These are phyloP conservation scores for Sipha flava DNA, from an alignment of 1,140 invertebrate genomes.

Conservation along the genomic window DNA sequence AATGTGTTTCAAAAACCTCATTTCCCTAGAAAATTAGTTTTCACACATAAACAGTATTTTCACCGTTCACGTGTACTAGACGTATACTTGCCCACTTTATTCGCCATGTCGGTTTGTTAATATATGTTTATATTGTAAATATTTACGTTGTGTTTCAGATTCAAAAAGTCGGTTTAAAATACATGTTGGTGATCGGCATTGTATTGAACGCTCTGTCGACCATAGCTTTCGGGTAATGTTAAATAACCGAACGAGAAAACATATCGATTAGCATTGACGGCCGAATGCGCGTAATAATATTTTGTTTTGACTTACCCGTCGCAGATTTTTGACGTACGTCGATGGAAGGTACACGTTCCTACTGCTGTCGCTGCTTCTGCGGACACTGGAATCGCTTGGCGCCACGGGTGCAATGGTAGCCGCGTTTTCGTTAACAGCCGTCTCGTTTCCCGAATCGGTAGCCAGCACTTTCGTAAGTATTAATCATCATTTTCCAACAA, in stretches of 20 bases:
- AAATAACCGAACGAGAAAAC: neutral
- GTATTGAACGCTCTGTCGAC: slow-evolving; percentile 47
- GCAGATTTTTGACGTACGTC: slow-evolving; percentile 49
- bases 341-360: slow-evolving; percentile 50
- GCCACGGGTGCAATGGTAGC: slow-evolving; percentile 56
- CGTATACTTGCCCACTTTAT: too few relatives aligned
- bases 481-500: neutral
- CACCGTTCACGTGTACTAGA: too few relatives aligned
- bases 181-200: slow-evolving; percentile 52
- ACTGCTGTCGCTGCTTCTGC: slow-evolving; percentile 50
- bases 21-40: too few relatives aligned
- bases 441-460: slow-evolving; percentile 53
- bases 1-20: too few relatives aligned
- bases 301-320: slow-evolving; percentile 32
- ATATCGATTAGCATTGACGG: too few relatives aligned
- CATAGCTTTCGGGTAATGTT: slow-evolving; percentile 49
- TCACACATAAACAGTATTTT: too few relatives aligned
- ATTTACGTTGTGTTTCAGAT: slow-evolving; percentile 47
- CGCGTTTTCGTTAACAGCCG: slow-evolving; percentile 55
- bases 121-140: too few relatives aligned
- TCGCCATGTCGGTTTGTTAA: too few relatives aligned
- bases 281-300: neutral
- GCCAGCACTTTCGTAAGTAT: slow-evolving; percentile 54
- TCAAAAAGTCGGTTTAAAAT: slow-evolving; percentile 49
- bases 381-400: slow-evolving; percentile 55